Conservation (phyloP, 2,113 vertebrate genomes). For the Pelecanoides urinatrix region DNA sequence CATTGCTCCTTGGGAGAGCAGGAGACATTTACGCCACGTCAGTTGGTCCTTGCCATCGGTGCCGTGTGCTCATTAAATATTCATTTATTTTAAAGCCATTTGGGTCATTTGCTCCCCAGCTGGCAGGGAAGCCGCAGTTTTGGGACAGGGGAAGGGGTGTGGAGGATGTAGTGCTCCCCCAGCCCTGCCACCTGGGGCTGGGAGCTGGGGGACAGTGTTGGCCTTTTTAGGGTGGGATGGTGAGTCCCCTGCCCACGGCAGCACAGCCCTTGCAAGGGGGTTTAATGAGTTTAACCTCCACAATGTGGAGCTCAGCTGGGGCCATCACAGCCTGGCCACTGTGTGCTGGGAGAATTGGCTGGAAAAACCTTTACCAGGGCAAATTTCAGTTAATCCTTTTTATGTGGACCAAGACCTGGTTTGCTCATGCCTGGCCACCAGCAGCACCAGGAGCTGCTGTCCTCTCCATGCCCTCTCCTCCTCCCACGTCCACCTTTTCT, state of each 20-base stretch:
- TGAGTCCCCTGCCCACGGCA: background rate
- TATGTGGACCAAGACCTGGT: background rate
- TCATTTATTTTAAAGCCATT: background rate
- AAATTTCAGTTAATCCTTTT: background rate
- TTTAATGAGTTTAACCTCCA: background rate
- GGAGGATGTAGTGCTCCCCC: background rate
- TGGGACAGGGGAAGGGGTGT: background rate
- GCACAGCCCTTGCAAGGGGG: background rate
- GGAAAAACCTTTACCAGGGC: background rate
- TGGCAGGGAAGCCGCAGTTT: background rate
- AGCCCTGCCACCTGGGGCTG: background rate
- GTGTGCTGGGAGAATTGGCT: fast-evolving
- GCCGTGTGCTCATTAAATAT: background rate
- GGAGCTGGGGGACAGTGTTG: fast-evolving
- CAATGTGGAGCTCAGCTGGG: fast-evolving
- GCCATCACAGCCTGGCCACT: fast-evolving
- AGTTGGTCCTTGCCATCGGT: background rate
- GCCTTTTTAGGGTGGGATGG: background rate
- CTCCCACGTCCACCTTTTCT: background rate
- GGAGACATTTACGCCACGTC: background rate
- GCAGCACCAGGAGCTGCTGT: background rate
- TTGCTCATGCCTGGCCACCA: background rate
- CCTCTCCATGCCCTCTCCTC: background rate
- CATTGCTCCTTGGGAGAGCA: background rate
- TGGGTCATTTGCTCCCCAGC: background rate